phyloP scores from a whole-genome alignment of 2,797 vertebrate genomes.

The Gallinago nigripennis region DNA sequence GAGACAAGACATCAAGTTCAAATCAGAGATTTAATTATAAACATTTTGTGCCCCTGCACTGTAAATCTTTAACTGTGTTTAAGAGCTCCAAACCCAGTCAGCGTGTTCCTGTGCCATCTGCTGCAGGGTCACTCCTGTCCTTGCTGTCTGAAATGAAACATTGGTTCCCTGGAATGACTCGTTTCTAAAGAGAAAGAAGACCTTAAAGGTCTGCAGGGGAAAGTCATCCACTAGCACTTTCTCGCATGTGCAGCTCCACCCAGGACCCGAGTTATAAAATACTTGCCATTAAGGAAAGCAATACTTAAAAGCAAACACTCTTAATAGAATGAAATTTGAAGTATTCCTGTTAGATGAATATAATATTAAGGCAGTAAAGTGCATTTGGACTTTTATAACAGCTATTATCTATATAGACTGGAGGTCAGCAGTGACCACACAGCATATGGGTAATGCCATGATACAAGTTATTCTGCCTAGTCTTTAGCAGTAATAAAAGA shows the following conservation, averaged over 20 bases:
- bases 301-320: background rate
- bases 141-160: background rate
- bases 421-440: background rate
- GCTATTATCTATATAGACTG: background rate
- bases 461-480: background rate
- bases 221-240: background rate
- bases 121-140: background rate
- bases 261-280: background rate
- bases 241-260: background rate
- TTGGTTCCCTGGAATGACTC: background rate
- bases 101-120: background rate
- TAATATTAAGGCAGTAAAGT: background rate
- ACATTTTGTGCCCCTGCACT: background rate
- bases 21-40: background rate
- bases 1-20: background rate
- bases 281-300: background rate
- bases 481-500: background rate
- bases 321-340: background rate
- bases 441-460: background rate
- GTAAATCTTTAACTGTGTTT: background rate
- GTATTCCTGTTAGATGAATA: background rate
- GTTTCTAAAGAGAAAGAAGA: background rate
- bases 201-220: background rate
- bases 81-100: background rate
- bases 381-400: background rate